Evolutionary conservation across 1,140 invertebrate species (phyloP).

Genomic region (Formica exsecta): DNA sequence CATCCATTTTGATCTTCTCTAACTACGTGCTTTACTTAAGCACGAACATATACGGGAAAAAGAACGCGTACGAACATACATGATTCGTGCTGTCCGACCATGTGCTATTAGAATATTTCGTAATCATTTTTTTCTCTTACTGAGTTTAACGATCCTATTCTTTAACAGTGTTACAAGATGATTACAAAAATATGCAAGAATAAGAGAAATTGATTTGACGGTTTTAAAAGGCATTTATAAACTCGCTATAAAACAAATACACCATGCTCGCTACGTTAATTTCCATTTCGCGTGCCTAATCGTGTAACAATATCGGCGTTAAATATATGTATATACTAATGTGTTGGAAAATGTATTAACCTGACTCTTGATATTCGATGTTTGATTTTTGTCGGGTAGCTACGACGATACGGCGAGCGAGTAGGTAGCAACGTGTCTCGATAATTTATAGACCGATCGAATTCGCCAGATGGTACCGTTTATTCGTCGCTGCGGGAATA

Average conservation of each 20-base stretch:
- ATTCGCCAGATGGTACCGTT: constrained; percentile 56
- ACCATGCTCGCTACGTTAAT: not conserved
- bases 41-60: not conserved
- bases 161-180: not conserved
- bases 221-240: not conserved
- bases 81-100: not conserved
- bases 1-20: constrained; percentile 26
- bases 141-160: not conserved
- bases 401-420: constrained; percentile 17
- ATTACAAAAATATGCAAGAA: not conserved
- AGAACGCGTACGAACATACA: not conserved
- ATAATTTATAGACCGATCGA: constrained; percentile 56
- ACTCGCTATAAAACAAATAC: not conserved
- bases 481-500: not conserved
- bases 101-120: constrained; percentile 4
- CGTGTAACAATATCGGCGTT: not conserved
- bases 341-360: not conserved
- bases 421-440: constrained; percentile 20
- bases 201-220: not conserved
- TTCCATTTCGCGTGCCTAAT: not conserved
- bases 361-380: not conserved
- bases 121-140: not conserved
- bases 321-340: not conserved
- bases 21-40: not conserved
- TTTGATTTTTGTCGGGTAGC: constrained; percentile 17